Percentiles rank a stretch among this genome's conserved stretches.
Conservation (phyloP, 2,113 vertebrate species). For the Geococcyx californianus region DNA sequence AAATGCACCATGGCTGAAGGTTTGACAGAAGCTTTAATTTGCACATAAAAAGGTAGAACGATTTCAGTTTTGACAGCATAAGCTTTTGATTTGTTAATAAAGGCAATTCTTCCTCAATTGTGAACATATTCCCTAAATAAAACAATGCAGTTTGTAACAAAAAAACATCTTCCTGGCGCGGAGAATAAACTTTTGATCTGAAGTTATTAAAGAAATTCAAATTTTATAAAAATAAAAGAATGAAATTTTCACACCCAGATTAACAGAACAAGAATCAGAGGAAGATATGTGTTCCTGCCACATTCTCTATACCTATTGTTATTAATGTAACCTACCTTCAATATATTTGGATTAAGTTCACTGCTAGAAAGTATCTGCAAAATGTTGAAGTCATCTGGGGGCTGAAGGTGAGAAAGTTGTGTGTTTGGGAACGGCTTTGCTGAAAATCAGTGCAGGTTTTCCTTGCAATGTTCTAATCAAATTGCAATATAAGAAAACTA, state of each 20-base stretch:
- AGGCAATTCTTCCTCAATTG: conserved; percentile 60
- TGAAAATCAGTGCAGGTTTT: not conserved
- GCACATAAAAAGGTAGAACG: conserved; percentile 73
- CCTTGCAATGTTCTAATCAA: not conserved
- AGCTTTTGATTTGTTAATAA: conserved; percentile 74
- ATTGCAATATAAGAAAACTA: not conserved
- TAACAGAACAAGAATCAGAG: not conserved
- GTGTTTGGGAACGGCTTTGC: not conserved
- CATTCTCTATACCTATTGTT: not conserved
- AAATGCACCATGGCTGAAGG: conserved; percentile 72
- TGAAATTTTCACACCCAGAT: not conserved
- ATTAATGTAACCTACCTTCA: not conserved
- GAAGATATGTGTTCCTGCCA: not conserved
- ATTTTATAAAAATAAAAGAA: not conserved
- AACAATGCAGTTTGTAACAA: conserved; percentile 44
- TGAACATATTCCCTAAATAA: conserved; percentile 61
- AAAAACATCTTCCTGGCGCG: not conserved
- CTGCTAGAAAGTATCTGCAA: not conserved
- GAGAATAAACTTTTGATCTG: conserved; percentile 39
- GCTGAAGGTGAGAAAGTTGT: not conserved
- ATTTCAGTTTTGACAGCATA: conserved; percentile 69
- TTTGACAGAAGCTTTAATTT: conserved; percentile 74
- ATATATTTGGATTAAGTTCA: not conserved
- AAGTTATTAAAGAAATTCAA: conserved; percentile 14
- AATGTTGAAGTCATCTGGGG: not conserved